Evolutionary conservation across 1,140 invertebrate genomes (phyloP), one percentile per base, ranked within the genome.

Genomic region (Lycorma delicatula): DNA sequence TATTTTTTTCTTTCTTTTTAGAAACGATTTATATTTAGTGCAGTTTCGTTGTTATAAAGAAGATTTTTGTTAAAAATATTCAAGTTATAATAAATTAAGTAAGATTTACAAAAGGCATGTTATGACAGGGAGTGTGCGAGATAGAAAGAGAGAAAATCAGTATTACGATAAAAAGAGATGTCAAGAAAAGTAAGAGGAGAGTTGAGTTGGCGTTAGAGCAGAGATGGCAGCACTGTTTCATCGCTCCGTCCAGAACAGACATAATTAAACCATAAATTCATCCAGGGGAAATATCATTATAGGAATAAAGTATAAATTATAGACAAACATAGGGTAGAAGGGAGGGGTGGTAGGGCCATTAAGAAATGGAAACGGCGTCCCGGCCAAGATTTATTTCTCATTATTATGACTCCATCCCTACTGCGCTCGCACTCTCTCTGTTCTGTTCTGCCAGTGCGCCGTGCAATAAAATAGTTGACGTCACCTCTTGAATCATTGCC

Each of bases 371-470:
- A 44, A 44, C 41, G 18, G 31, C 47, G 49, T 1, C 18, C 7
- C 49, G 26, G 49, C 26, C 3, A 51, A 51, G 49, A 51, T 51
- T 51, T 51, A 51, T 51, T 27, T 28, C 49, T 51, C 49, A 51
- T 51, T 51, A 51, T 51, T 51, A 51, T 51, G 49, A 51, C 49
- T 51, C 27, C n/a, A 27, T 51, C 49, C 49, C 26, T 51, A 16
- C 41, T 44, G 2, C 41, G 6, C 41, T 12, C 2, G n/a, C 5
- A 20, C 16, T 22, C 31, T 44, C 16, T 9, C 5, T 44, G 16
- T 22, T 44, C n/a, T 18, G 20, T 44, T n/a, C n/a, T n/a, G n/a
- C n/a, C n/a, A n/a, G n/a, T n/a, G n/a, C n/a, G n/a, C 26, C 49
- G 26, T n/a, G 26, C 23, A 25, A 28, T 28, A 51, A 51, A 51